Base-by-base conservation (phyloP, 2,797 vertebrate genomes). In the Chiroxiphia lanceolata region DNA sequence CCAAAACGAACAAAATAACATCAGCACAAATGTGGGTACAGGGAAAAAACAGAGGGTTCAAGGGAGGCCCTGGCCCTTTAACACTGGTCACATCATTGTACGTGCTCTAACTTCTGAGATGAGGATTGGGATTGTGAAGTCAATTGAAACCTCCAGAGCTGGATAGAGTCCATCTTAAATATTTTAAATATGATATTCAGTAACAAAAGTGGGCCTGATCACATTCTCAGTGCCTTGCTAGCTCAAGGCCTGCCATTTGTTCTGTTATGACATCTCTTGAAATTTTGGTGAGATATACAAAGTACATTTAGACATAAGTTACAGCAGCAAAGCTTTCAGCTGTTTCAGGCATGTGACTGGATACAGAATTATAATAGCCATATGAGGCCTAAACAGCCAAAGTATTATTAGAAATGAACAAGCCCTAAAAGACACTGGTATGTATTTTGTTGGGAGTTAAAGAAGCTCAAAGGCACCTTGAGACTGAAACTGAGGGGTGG, bases 21-120 rank as follows among this genome's bases (percentile, higher is more conserved):
- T 16, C 51, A 48, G 54, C 42, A 68, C 10, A 40, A 51, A 86
- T 50, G 36, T 10, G 17, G 15, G 23, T 26, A 50, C 29, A 76
- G 45, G 54, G 33, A 76, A 96, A 34, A 78, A 88, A 61, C 6
- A 38, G n/a, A 84, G 4, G 33, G 79, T 76, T 44, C 38, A 47
- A 48, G 38, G 34, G 81, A 22, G 9, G 15, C 11, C 6, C 15
- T 56, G 40, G 25, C 36, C 48, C 70, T 86, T 67, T 56, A 70
- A 67, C 53, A 36, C 5, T 42, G 26, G 11, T 9, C 29, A 56
- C 10, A 51, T 53, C 40, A 71, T 10, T 26, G 7, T 33, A 34
- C 0, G 0, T 38, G 33, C 40, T 87, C 27, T n/a, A 64, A 84
- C 12, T n/a, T 48, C 25, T 36, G 65, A 53, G 31, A n/a, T 40